Percentiles rank a stretch among this genome's conserved stretches.
phyloP scores from a whole-genome alignment of 2,888 invertebrate genomes.

The Nephrotoma flavescens region DNA sequence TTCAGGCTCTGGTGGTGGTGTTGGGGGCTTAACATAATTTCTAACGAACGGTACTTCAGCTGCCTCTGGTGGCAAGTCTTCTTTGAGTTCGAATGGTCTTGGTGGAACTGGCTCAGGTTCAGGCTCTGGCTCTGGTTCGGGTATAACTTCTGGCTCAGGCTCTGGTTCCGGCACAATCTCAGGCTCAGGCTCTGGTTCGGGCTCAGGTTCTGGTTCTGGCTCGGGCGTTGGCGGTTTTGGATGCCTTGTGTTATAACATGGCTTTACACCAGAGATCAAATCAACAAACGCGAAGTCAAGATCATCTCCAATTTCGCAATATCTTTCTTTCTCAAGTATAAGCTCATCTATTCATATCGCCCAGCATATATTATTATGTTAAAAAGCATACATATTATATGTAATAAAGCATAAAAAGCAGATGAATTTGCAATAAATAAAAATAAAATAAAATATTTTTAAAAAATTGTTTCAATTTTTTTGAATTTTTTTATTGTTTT shows the following conservation, averaged over 20 bases:
- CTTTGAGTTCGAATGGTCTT: conserved; percentile 31
- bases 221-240: conserved; percentile 33
- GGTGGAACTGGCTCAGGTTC: conserved; percentile 29
- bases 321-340: conserved; percentile 78
- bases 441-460: neutral
- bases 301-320: conserved; percentile 84
- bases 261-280: conserved; percentile 45
- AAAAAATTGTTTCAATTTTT: neutral
- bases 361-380: neutral
- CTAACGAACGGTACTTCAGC: conserved; percentile 33
- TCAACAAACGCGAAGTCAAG: conserved; percentile 89
- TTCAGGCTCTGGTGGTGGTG: conserved; percentile 22
- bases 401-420: neutral
- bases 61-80: conserved; percentile 33
- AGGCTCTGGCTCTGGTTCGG: conserved; percentile 15
- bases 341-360: conserved; percentile 52
- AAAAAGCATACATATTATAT: conserved; percentile 5
- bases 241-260: conserved; percentile 29
- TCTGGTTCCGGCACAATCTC: conserved; percentile 18
- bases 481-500: neutral
- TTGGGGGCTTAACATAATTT: conserved; percentile 31
- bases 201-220: conserved; percentile 19
- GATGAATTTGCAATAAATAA: neutral
- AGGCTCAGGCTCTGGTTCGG: conserved; percentile 22
- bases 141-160: conserved; percentile 15